These are phyloP conservation scores for Motacilla tschutschensis DNA, from an alignment of 2,113 vertebrate species.

Conservation along the genomic window DNA sequence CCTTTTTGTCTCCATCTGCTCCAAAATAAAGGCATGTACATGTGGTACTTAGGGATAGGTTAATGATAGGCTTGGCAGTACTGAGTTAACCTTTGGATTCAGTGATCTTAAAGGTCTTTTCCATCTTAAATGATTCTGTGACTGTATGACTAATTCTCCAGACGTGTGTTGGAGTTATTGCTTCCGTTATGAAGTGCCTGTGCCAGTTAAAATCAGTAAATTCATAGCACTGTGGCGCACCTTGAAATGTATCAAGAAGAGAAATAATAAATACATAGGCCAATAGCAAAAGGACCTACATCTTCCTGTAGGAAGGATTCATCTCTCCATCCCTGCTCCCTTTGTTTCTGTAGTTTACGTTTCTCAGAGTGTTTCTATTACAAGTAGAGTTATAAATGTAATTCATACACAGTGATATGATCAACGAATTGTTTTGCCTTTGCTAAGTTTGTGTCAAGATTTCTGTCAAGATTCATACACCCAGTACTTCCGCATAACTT, in stretches of 20 bases:
- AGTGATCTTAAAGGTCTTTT: background rate
- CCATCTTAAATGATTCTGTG: background rate
- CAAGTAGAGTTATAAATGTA: background rate
- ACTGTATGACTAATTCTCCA: background rate
- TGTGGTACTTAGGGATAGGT: background rate
- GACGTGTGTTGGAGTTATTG: background rate
- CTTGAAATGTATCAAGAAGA: background rate
- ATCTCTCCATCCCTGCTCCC: background rate
- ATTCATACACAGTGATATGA: background rate
- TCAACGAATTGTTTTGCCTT: background rate
- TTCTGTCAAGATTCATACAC: background rate
- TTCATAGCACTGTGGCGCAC: background rate
- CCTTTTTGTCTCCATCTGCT: background rate
- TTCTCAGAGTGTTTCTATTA: background rate
- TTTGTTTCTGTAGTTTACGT: background rate
- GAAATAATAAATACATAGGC: background rate
- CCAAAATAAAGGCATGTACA: background rate
- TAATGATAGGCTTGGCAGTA: background rate
- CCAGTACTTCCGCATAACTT: background rate
- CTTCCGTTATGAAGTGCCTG: background rate
- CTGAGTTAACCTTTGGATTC: background rate
- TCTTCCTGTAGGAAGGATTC: background rate
- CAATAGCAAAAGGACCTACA: background rate
- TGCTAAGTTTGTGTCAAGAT: background rate
- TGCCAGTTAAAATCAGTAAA: background rate